A percentile compares a stretch with the other conserved stretches of the same genome.
phyloP scores from a whole-genome alignment of 2,113 vertebrate genomes.

The Pituophis catenifer region DNA sequence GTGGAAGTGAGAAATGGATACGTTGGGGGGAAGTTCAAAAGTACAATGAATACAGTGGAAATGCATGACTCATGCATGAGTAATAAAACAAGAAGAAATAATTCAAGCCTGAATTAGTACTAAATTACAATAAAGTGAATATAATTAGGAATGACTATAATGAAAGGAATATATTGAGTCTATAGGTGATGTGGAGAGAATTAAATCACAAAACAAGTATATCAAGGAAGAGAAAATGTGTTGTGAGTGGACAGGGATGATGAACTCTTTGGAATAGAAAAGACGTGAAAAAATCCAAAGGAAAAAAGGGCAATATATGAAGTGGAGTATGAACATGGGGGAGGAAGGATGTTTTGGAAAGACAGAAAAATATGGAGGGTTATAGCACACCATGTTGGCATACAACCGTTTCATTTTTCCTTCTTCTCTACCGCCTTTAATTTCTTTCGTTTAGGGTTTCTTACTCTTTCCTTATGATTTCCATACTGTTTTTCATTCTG shows the following conservation, averaged over 20 bases:
- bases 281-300: neutral
- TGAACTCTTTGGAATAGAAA: neutral
- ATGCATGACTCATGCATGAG: neutral
- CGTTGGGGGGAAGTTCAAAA: neutral
- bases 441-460: neutral
- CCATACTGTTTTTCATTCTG: neutral
- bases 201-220: neutral
- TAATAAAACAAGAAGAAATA: neutral
- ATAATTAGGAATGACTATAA: neutral
- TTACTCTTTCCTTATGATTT: neutral
- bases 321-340: neutral
- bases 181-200: neutral
- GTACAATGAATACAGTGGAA: neutral
- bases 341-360: neutral
- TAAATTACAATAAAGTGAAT: neutral
- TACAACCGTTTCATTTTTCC: neutral
- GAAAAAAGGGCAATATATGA: neutral
- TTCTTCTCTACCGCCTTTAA: neutral
- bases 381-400: neutral
- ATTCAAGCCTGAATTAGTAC: neutral
- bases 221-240: neutral
- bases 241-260: neutral
- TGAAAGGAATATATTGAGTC: neutral
- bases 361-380: neutral
- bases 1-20: neutral